Evolutionary conservation across 2,888 invertebrate species (phyloP).

Genomic region (Cactoblastis cactorum): DNA sequence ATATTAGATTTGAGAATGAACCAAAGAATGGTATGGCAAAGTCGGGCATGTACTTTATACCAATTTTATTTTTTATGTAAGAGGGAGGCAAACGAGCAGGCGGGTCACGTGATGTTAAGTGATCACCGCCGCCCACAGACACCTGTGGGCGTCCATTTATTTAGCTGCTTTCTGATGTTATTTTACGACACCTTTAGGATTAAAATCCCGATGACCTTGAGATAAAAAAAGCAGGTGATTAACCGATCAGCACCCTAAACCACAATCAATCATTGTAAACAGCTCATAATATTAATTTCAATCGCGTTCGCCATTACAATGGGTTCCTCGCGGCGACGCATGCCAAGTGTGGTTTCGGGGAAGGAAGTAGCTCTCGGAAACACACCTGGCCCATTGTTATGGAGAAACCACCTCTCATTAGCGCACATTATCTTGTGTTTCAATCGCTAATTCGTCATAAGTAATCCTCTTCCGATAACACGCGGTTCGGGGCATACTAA

Average conservation of each 20-base stretch:
- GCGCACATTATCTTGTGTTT: constrained; percentile 16
- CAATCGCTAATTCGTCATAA: constrained; percentile 13
- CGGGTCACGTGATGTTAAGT: no score
- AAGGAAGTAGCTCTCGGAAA: constrained; percentile 59
- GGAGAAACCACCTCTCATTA: constrained; percentile 26
- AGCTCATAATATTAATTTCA: constrained; percentile 29
- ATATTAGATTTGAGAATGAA: no score
- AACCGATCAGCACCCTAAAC: background rate
- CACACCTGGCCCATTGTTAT: constrained; percentile 33
- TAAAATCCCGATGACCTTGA: constrained; percentile 1
- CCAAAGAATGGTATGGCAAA: no score
- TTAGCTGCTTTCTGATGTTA: no score
- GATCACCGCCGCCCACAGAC: no score
- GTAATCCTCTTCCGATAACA: constrained; percentile 20
- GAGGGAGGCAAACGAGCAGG: no score
- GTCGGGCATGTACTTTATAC: no score
- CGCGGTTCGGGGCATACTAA: constrained; percentile 1
- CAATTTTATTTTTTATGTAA: no score
- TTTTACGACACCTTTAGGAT: no score
- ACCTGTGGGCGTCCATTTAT: no score
- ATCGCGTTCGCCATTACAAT: constrained; percentile 43
- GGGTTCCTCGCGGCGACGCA: constrained; percentile 28
- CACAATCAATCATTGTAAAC: constrained; percentile 3
- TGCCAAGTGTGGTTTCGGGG: constrained; percentile 41
- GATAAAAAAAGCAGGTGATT: background rate